Evolutionary conservation across 2,888 invertebrate genomes (phyloP), one percentile per base, ranked within the genome.

Genomic region (Brachyptera risi): DNA sequence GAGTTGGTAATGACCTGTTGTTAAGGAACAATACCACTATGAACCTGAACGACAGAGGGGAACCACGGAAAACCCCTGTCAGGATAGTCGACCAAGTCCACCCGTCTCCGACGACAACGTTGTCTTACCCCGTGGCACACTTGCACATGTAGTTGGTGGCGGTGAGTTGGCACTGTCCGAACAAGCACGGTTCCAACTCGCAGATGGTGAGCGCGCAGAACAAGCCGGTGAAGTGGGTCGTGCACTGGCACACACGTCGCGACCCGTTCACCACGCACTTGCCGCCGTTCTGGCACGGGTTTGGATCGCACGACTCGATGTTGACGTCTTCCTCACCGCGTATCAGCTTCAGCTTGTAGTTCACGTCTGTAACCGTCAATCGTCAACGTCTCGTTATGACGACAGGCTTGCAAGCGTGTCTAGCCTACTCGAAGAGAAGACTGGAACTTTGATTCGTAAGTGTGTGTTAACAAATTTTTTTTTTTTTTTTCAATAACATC

Each of bases 181-280:
- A 84, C 9, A 80, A 75, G 73, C 88, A 88, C 0, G 86, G 85
- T 7, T 85, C 84, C 44, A 86, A 75, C 70, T 90, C 89, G 75
- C 90, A 92, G 54, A 86, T 81, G 1, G 85, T 88, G 56, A 88
- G 76, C 19, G 86, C 83, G 73, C 91, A 92, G 74, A 91, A 88
- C 65, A 87, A 78, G 35, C 89, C 88, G 87, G 74, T 64, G 37
- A 60, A 62, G 44, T 64, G 65, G 21, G 60, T 42, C 2, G 57
- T 49, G 47, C 65, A 65, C 66, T 86, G 84, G 70, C 90, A 90
- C 62, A 80, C 80, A 67, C 79, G 83, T 4, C 64, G 66, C 7
- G 75, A 73, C 23, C 82, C 82, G 50, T 81, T 83, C 1, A 78
- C 73, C 5, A 83, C 75, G 71, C 90, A 90, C 68, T 81, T 82